Evolutionary conservation across 2,888 invertebrate genomes (phyloP).

Genomic region (Sphecodes monilicornis): DNA sequence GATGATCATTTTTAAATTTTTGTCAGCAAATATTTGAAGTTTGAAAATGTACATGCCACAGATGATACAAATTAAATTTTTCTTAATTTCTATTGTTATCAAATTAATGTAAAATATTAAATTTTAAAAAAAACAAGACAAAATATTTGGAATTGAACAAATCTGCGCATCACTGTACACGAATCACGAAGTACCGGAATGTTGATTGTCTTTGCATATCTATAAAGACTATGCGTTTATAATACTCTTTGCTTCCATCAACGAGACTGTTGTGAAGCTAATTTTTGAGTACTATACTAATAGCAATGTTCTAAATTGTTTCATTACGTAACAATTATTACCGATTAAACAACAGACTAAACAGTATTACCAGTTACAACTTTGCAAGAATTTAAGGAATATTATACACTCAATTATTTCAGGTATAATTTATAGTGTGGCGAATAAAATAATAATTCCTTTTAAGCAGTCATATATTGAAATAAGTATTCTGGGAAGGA

Average conservation of each 20-base stretch:
- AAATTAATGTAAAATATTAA: neutral
- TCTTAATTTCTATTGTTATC: neutral
- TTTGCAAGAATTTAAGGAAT: neutral
- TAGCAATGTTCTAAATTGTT: neutral
- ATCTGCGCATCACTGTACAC: neutral
- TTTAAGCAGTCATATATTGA: slow-evolving; percentile 7
- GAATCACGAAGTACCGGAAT: slow-evolving; percentile 6
- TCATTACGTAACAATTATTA: too few species aligned
- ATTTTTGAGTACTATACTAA: slow-evolving; percentile 4
- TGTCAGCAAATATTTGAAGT: too few species aligned
- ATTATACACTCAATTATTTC: neutral
- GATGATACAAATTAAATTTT: too few species aligned
- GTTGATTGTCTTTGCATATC: neutral
- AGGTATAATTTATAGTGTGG: neutral
- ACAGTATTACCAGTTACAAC: neutral
- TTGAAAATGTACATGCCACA: too few species aligned
- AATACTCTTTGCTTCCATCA: neutral
- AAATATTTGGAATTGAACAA: neutral
- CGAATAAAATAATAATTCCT: neutral
- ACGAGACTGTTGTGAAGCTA: neutral
- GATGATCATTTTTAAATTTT: too few species aligned
- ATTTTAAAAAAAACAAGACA: neutral
- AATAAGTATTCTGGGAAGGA: too few species aligned
- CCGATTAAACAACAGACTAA: neutral
- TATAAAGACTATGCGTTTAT: neutral